A percentile compares a stretch with the other conserved stretches of the same genome.
Conservation (phyloP, 2,113 vertebrate genomes). For the Penelope pileata region DNA sequence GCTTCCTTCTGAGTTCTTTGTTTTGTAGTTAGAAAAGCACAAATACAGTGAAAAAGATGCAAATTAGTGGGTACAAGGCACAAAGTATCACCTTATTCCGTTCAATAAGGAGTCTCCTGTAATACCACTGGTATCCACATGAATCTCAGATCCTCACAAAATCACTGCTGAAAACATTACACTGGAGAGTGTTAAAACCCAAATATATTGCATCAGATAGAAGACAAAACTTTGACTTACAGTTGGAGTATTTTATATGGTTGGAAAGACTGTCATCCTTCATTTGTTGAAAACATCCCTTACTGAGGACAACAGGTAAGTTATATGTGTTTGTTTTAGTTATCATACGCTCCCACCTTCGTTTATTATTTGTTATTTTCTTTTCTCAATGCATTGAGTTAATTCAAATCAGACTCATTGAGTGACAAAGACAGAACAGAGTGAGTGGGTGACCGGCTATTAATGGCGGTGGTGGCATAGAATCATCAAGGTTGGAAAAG, state of each 20-base stretch:
- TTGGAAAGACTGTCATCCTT: not conserved
- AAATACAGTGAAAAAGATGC: not conserved
- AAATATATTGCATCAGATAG: slow-evolving; percentile 7
- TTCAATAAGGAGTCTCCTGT: not conserved
- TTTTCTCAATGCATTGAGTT: not conserved
- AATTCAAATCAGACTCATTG: not conserved
- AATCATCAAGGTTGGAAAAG: not conserved
- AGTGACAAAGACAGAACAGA: not conserved
- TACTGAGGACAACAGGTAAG: not conserved
- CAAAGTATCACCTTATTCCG: not conserved
- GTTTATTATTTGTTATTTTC: not conserved
- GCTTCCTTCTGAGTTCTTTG: not conserved
- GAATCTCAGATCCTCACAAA: not conserved
- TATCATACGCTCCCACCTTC: not conserved
- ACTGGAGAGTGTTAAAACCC: not conserved
- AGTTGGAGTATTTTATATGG: not conserved
- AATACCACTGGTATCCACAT: not conserved
- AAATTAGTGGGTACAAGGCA: not conserved
- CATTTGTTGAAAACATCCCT: not conserved
- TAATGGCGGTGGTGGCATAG: not conserved
- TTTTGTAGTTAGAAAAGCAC: not conserved
- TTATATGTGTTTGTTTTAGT: not conserved
- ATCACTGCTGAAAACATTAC: not conserved
- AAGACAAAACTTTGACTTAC: slow-evolving; percentile 4
- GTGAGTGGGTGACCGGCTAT: not conserved